Percentiles rank a stretch among this genome's conserved stretches.
phyloP scores from a whole-genome alignment of 1,140 invertebrate genomes.

The Drosophila jambulina region DNA sequence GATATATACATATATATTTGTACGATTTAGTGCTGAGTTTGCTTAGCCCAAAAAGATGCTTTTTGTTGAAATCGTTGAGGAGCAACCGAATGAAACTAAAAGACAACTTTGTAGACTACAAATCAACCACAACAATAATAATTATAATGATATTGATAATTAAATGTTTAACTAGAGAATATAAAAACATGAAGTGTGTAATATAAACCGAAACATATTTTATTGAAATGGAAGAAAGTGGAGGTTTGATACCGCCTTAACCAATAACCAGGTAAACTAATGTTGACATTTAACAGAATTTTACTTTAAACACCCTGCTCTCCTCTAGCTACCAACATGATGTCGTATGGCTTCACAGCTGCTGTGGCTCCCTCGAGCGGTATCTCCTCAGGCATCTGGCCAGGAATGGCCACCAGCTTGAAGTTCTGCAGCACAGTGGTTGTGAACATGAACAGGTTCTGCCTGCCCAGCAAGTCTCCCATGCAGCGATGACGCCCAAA shows the following conservation, averaged over 20 bases:
- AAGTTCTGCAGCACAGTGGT: conserved; percentile 92
- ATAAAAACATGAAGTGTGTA: conserved; percentile 46
- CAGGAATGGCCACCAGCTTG: conserved; percentile 88
- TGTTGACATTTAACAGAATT: neutral
- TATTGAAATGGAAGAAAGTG: neutral
- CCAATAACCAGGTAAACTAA: conserved; percentile 1
- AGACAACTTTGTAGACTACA: conserved; percentile 73
- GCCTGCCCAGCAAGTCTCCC: conserved; percentile 93
- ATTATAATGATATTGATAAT: conserved; percentile 68
- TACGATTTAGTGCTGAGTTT: conserved; percentile 56
- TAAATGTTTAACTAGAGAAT: conserved; percentile 71
- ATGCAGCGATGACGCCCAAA: conserved; percentile 93
- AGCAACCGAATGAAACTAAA: conserved; percentile 52
- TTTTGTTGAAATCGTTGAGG: conserved; percentile 57
- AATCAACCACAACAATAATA: conserved; percentile 71
- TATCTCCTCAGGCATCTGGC: conserved; percentile 88
- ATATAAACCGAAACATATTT: conserved; percentile 1
- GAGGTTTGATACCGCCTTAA: neutral
- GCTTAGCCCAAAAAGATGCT: conserved; percentile 55
- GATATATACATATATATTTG: conserved; percentile 41
- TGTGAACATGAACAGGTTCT: conserved; percentile 94
- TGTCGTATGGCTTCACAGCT: conserved; percentile 89
- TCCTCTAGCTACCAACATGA: conserved; percentile 85
- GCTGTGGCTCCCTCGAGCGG: conserved; percentile 91
- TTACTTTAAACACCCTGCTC: neutral